Conservation (phyloP, 2,888 invertebrate genomes). For the Cephus rjabovi region DNA sequence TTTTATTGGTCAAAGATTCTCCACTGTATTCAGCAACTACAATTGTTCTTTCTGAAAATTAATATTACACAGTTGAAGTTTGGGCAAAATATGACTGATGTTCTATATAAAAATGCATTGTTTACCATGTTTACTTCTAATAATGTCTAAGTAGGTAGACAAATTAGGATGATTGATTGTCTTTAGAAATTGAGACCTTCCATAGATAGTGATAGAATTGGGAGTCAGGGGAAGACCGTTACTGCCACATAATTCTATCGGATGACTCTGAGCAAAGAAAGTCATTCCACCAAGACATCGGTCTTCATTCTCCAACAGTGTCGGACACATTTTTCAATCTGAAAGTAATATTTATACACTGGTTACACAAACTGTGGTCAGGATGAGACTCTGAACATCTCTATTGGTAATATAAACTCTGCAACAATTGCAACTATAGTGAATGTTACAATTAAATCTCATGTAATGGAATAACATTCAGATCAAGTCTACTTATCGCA, state of each 20-base stretch:
- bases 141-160: slow-evolving; percentile 91
- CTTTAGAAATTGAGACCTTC: slow-evolving; percentile 86
- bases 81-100: neutral
- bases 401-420: neutral
- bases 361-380: neutral
- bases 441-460: neutral
- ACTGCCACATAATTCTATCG: slow-evolving; percentile 91
- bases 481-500: neutral
- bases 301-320: slow-evolving; percentile 66
- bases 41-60: slow-evolving; percentile 79
- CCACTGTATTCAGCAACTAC: slow-evolving; percentile 86
- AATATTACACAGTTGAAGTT: neutral
- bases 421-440: neutral
- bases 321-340: slow-evolving; percentile 55
- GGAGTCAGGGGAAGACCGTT: slow-evolving; percentile 97
- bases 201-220: slow-evolving; percentile 94
- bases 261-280: slow-evolving; percentile 91
- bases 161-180: slow-evolving; percentile 83
- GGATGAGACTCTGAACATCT: neutral
- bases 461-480: neutral
- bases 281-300: slow-evolving; percentile 86
- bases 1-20: slow-evolving; percentile 70
- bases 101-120: slow-evolving; percentile 3
- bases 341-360: neutral
- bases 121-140: slow-evolving; percentile 93